Percentiles rank a stretch among this genome's conserved stretches.
Evolutionary conservation across 2,888 invertebrate species (phyloP).

Genomic region (Nomada fucata): DNA sequence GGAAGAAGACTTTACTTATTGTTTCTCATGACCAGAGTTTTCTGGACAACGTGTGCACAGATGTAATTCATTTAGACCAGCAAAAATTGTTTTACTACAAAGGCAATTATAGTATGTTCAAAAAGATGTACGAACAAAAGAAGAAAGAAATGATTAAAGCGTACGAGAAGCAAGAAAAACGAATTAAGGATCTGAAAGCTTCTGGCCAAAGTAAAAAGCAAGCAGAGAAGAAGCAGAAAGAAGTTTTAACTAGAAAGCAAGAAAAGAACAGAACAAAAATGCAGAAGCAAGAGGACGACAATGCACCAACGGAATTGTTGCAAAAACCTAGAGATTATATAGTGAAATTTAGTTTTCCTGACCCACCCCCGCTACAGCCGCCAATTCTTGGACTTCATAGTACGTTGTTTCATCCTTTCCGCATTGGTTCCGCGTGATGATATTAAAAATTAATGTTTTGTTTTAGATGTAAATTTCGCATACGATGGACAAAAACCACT

Average conservation of each 20-base stretch:
- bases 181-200: slow-evolving; percentile 96
- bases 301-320: slow-evolving; percentile 92
- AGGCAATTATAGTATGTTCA: slow-evolving; percentile 99
- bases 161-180: slow-evolving; percentile 99
- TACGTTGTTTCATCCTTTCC: slow-evolving; percentile 82
- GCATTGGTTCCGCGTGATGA: not conserved
- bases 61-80: slow-evolving; percentile 98
- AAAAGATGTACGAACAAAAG: slow-evolving; percentile 99
- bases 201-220: slow-evolving; percentile 98
- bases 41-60: slow-evolving; percentile 99
- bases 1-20: slow-evolving; percentile 99
- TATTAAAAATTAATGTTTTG: slow-evolving; percentile 47
- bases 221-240: slow-evolving; percentile 98
- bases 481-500: slow-evolving; percentile 92
- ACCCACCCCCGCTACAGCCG: slow-evolving; percentile 97
- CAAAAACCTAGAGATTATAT: slow-evolving; percentile 97
- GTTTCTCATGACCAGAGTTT: slow-evolving; percentile 99
- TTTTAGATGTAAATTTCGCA: slow-evolving; percentile 92
- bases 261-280: slow-evolving; percentile 94
- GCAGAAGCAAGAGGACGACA: slow-evolving; percentile 92
- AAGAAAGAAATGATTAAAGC: slow-evolving; percentile 97
- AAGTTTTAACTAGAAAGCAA: slow-evolving; percentile 94
- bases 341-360: slow-evolving; percentile 99
- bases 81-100: slow-evolving; percentile 98
- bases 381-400: slow-evolving; percentile 98